Evolutionary conservation across 2,113 vertebrate genomes (phyloP).

Genomic region (Tachysurus vachellii): DNA sequence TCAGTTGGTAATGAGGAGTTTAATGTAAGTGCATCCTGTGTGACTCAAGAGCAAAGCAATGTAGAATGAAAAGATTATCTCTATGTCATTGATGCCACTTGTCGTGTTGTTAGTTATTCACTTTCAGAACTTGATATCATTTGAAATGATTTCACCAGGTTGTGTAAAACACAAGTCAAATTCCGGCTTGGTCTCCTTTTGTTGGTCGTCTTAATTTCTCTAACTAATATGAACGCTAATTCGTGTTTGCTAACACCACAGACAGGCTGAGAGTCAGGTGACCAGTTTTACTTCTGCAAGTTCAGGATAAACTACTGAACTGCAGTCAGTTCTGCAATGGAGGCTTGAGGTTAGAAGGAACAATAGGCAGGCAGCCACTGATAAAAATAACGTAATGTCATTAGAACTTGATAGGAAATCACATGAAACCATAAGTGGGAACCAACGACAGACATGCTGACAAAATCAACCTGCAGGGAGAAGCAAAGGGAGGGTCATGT

Average conservation of each 20-base stretch:
- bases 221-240: slow-evolving; percentile 12
- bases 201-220: slow-evolving; percentile 10
- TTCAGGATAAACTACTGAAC: slow-evolving; percentile 25
- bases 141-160: no score
- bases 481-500: slow-evolving; percentile 18
- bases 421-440: slow-evolving; percentile 57
- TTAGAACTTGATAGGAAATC: slow-evolving; percentile 58
- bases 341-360: slow-evolving; percentile 48
- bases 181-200: slow-evolving; percentile 16
- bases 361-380: slow-evolving; percentile 47
- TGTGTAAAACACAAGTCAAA: not conserved
- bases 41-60: not conserved
- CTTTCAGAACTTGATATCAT: not conserved
- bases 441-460: slow-evolving; percentile 57
- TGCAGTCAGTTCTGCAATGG: slow-evolving; percentile 31
- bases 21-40: slow-evolving; percentile 17
- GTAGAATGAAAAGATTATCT: no score
- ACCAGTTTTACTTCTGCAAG: slow-evolving; percentile 51
- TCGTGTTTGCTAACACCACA: not conserved
- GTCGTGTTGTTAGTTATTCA: not conserved
- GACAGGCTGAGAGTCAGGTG: slow-evolving; percentile 44
- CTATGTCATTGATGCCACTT: not conserved
- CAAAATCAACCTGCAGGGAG: slow-evolving; percentile 51
- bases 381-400: slow-evolving; percentile 56
- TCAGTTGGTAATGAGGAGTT: not conserved